Evolutionary conservation across 2,888 invertebrate species (phyloP).

Genomic region (Megalurothrips usitatus): DNA sequence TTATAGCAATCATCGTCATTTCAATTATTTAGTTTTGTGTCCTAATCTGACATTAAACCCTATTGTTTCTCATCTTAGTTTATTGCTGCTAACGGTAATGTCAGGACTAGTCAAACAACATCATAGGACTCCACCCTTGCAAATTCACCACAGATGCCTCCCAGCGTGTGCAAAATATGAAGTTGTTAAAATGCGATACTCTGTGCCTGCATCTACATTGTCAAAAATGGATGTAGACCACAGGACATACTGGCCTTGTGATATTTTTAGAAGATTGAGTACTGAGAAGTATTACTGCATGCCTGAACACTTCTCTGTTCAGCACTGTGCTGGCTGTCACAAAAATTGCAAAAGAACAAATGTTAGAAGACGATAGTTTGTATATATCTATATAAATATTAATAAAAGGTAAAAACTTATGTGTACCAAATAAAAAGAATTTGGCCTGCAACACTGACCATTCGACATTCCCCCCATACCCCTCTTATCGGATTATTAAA

Average conservation of each 20-base stretch:
- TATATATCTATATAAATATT: conserved; percentile 37
- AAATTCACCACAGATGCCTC: neutral
- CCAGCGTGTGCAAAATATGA: neutral
- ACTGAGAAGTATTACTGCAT: neutral
- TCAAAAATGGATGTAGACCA: neutral
- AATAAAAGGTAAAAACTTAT: conserved; percentile 4
- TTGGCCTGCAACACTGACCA: neutral
- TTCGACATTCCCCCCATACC: neutral
- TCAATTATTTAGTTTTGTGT: neutral
- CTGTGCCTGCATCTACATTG: neutral
- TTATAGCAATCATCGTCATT: neutral
- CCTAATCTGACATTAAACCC: too few species aligned
- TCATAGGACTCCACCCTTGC: neutral
- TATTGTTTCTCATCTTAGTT: neutral
- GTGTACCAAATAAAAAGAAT: neutral
- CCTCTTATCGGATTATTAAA: too few species aligned
- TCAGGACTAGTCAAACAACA: neutral
- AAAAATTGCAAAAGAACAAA: neutral
- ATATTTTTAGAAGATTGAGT: conserved; percentile 25
- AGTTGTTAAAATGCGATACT: neutral
- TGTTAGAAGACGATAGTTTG: conserved; percentile 38
- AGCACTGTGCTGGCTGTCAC: neutral
- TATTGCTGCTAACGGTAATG: neutral
- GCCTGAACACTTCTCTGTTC: neutral
- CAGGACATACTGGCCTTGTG: neutral